Base-by-base conservation (phyloP, 2,888 invertebrate species). In the Argynnis bischoffii region DNA sequence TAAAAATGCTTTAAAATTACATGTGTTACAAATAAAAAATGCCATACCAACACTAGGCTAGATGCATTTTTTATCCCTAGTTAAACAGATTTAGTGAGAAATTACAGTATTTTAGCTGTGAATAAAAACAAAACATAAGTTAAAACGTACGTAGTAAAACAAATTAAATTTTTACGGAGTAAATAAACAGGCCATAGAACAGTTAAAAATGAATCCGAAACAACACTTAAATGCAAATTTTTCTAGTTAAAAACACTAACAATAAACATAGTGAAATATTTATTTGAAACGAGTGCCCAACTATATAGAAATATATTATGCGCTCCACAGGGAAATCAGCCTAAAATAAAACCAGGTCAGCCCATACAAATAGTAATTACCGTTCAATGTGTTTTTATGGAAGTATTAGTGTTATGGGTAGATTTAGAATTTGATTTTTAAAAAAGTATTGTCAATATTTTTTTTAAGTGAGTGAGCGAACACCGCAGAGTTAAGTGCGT, bases 301-400 rank as follows among this genome's bases (percentile, higher is more conserved):
- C 11, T 57, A 57, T 69, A 64, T 69, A 35, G 46, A 59, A 64
- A 69, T 66, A 60, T 61, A 60, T 69, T 51, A 63, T 55, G 64
- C 64, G 26, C 5, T 65, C 70, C 61, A 47, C 26, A 13, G 70
- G 70, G 70, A 70, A 70, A 70, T 70, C 61, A 47, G 51, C 21
- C 54, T 47, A 64, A 56, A 64, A 47, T 55, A 31, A 55, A 64
- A 51, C 60, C 50, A 54, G 60, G 60, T 61, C 64, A 64, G 21
- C 54, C 48, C 55, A 55, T 51, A 54, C 63, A 60, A 64, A 64
- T 50, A 64, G 51, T 64, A 55, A 64, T 68, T 60, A 64, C 60
- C n/a, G 26, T 50, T 64, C 47, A 50, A 50, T 50, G 50, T n/a
- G 35, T 41, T 41, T 41, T 41, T 47, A 57, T 57, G 21, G 46